phyloP scores from a whole-genome alignment of 2,888 invertebrate genomes.

The Lasioglossum oenotherae region DNA sequence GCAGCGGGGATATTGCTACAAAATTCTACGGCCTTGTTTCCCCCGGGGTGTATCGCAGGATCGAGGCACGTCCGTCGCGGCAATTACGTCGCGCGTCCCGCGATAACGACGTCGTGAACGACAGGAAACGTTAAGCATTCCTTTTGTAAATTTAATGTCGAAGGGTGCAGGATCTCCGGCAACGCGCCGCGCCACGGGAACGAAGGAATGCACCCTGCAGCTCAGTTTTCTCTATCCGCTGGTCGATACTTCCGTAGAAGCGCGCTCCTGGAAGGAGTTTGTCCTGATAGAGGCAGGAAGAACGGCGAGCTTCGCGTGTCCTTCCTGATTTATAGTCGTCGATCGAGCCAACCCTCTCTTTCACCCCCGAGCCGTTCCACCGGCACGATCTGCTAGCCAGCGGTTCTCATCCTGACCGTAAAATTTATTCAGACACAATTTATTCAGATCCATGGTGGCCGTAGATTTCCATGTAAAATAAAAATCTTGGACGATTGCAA shows the following conservation, averaged over 20 bases:
- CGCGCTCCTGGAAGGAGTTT: conserved; percentile 64
- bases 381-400: conserved; percentile 51
- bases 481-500: no score
- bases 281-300: conserved; percentile 63
- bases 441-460: background rate
- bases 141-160: conserved; percentile 58
- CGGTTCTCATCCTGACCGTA: conserved; percentile 49
- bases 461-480: background rate
- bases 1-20: background rate
- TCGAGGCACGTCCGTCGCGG: conserved; percentile 27
- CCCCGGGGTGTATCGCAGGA: conserved; percentile 6
- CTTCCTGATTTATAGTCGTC: conserved; percentile 71
- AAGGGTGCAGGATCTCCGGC: conserved; percentile 47
- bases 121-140: conserved; percentile 45
- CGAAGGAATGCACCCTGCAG: conserved; percentile 18
- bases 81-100: conserved; percentile 36
- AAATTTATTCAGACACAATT: background rate
- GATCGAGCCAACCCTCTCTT: conserved; percentile 60
- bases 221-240: conserved; percentile 51
- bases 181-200: conserved; percentile 22
- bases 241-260: conserved; percentile 65
- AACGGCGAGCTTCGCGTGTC: conserved; percentile 71
- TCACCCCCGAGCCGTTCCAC: conserved; percentile 45
- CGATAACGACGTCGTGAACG: conserved; percentile 43
- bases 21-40: background rate